Conservation (phyloP, 1,140 invertebrate genomes). For the Sarcophaga peregrina region DNA sequence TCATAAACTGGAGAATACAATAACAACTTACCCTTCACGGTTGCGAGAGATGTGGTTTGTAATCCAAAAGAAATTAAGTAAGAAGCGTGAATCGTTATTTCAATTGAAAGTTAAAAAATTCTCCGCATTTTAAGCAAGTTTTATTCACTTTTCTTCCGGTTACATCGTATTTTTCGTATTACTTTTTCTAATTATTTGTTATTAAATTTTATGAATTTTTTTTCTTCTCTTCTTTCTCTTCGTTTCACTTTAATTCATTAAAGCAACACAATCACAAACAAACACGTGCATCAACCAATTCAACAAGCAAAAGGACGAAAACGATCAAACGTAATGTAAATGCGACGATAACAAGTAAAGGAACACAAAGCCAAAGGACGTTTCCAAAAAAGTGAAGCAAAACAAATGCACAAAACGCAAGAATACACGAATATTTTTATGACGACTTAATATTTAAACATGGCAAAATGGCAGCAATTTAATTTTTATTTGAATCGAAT, state of each 20-base stretch:
- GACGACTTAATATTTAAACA: not conserved
- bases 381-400: not conserved
- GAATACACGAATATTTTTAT: not conserved
- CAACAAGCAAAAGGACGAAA: not conserved
- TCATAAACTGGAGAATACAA: too few relatives aligned
- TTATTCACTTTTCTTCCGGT: not conserved
- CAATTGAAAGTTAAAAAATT: too few relatives aligned
- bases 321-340: not conserved
- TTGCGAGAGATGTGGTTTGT: too few relatives aligned
- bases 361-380: conserved; percentile 17
- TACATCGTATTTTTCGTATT: not conserved
- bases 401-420: not conserved
- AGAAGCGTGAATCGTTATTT: too few relatives aligned
- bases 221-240: not conserved
- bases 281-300: conserved; percentile 25
- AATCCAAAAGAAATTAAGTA: too few relatives aligned
- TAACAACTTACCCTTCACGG: too few relatives aligned
- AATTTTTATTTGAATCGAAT: not conserved
- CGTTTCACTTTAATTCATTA: not conserved
- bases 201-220: conserved; percentile 17
- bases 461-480: conserved; percentile 23
- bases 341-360: not conserved
- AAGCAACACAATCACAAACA: conserved; percentile 18
- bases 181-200: not conserved
- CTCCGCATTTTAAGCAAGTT: not conserved